Base-by-base conservation (phyloP, 2,797 vertebrate genomes). In the Fratercula arctica region DNA sequence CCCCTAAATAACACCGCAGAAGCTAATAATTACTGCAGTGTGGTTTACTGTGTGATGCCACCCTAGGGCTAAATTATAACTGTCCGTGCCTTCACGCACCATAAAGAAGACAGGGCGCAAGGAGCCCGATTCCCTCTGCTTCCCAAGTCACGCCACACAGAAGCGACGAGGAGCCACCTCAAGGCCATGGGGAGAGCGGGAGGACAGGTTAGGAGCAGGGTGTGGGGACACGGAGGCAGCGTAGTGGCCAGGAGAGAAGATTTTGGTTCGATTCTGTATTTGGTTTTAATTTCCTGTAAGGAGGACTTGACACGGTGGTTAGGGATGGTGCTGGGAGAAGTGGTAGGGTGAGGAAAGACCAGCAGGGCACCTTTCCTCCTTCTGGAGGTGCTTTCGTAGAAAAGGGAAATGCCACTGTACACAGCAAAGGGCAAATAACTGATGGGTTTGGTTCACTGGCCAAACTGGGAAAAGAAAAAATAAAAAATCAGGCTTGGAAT, bases 1-100 rank as follows among this genome's bases (percentile, higher is more conserved):
- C 33, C 70, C 93, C 93, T 97, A 96, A 97, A 97, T 96, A 98
- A 96, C 33, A 69, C 86, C 74, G 93, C 96, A 83, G 93, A 94
- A 86, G 85, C 87, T 93, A 92, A 85, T 66, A 69, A 97, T 97
- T 94, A 96, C 94, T 95, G 89, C 24, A 85, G 64, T 83, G 96
- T 96, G 94, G 57, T 94, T 97, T 97, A 93, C 95, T 95, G 94
- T 67, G 57, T 15, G 66, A 53, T 67, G 72, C 70, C 85, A 92
- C 85, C 93, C 92, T 69, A 51, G 85, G 89, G 87, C 90, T 97
- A 39, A 88, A 93, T 81, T 67, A 23, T 48, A 86, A 63, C 94
- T 90, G 85, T 48, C 93, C 82, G 12, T 73, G 63, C 48, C 16
- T 60, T 90, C 2, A 35, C 70, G 51, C 39, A 3, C 39, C 41